Percentiles rank a stretch among this genome's conserved stretches.
Evolutionary conservation across 2,797 vertebrate genomes (phyloP).

Genomic region (Oreortyx pictus): DNA sequence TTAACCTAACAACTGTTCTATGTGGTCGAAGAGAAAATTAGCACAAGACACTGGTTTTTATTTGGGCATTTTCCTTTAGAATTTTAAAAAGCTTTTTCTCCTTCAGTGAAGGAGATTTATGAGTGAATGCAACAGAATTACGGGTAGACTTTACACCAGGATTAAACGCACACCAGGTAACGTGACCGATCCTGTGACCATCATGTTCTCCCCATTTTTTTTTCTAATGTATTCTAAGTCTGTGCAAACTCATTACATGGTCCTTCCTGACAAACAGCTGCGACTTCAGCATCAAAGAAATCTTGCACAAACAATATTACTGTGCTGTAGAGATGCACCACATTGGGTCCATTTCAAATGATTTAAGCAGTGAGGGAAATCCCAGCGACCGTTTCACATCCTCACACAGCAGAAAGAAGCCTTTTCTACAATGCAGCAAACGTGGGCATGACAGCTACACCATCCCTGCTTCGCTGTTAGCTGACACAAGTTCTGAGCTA

Average conservation of each 20-base stretch:
- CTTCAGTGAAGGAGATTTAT: background rate
- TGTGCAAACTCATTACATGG: background rate
- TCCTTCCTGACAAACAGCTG: background rate
- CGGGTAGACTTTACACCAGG: background rate
- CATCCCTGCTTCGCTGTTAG: background rate
- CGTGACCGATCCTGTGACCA: background rate
- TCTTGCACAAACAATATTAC: background rate
- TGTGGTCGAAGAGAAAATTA: background rate
- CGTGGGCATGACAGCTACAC: rapidly evolving
- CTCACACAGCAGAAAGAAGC: background rate
- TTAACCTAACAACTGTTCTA: background rate
- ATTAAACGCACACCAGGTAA: background rate
- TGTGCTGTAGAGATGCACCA: background rate
- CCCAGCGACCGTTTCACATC: background rate
- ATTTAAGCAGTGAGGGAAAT: rapidly evolving
- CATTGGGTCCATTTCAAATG: background rate
- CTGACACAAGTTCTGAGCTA: background rate
- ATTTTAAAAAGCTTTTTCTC: background rate
- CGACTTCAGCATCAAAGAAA: background rate
- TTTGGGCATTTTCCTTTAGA: background rate
- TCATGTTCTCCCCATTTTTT: background rate
- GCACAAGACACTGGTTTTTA: background rate
- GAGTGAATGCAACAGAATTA: background rate
- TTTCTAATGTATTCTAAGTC: background rate
- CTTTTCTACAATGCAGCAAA: background rate